Base-by-base conservation (phyloP, 2,888 invertebrate species). In the Drosophila gaucha region DNA sequence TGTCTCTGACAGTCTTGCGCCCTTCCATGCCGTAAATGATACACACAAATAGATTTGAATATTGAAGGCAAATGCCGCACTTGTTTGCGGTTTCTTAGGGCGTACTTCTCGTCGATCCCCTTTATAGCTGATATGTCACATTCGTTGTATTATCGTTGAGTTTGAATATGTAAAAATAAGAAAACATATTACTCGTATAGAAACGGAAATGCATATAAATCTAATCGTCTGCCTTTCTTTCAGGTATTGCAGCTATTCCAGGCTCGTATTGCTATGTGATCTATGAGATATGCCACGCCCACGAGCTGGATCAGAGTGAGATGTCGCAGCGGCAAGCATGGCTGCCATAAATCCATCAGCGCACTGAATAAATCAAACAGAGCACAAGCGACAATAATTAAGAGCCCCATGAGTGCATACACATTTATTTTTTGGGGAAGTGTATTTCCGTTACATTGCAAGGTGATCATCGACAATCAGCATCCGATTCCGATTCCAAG, bases 311-410 rank as follows among this genome's bases (percentile, higher is more conserved):
- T 22, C 39, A 33, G 16, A 26, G 46, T 52, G 67, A 78, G 46
- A 63, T 57, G 60, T 74, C 38, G 63, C 35, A 6, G 28, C 36
- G 59, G 73, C 59, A 74, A 84, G 69, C 72, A 78, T 80, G 75
- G 72, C 82, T 66, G 73, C 78, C 83, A 88, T 87, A 85, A 87
- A 87, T 85, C 86, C 86, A 79, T 88, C 89, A 82, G 58, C 72
- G 57, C 20, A 31, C 67, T 65, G 56, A 82, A 76, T 82, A 88
- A 77, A 85, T 87, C 86, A 80, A 82, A 76, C 66, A 69, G 22
- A 33, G 43, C 71, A 41, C 59, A 58, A 58, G 69, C 60, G 74
- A 76, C 68, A 67, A 67, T 78, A 89, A 84, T 86, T 79, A 86
- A 75, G 74, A 67, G 50, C 31, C 72, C 72, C 59, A 70, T 67